A percentile compares a stretch with the other conserved stretches of the same genome.
Evolutionary conservation across 2,797 vertebrate genomes (phyloP).

Genomic region (Okamejei kenojei): DNA sequence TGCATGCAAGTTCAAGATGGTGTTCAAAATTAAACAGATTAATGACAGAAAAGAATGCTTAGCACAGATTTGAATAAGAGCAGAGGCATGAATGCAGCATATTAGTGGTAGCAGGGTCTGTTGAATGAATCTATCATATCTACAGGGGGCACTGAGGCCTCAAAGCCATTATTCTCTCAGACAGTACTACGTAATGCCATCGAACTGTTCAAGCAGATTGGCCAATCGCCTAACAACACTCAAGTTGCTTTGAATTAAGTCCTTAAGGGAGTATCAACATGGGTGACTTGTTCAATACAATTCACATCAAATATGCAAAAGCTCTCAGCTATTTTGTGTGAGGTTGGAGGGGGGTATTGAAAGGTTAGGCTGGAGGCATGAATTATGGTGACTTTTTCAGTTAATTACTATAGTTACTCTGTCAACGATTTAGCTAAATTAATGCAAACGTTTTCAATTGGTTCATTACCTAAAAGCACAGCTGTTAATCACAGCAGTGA

Average conservation of each 20-base stretch:
- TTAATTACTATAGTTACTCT: constrained; percentile 31
- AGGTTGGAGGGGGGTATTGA: not conserved
- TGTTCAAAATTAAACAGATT: not conserved
- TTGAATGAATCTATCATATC: not conserved
- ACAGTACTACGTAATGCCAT: not conserved
- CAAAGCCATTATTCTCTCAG: not conserved
- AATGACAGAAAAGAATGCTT: not conserved
- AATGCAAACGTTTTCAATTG: not conserved
- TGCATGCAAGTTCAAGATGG: not conserved
- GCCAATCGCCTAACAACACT: not conserved
- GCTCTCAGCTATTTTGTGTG: not conserved
- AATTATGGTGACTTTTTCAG: not conserved
- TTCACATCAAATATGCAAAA: not conserved
- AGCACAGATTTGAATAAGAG: too few relatives aligned
- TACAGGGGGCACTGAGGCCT: not conserved
- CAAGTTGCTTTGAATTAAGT: not conserved
- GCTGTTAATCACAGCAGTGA: constrained; percentile 9
- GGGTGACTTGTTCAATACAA: not conserved
- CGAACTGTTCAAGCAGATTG: not conserved
- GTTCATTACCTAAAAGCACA: not conserved
- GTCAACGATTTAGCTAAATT: not conserved
- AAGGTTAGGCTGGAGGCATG: not conserved
- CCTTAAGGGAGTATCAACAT: not conserved
- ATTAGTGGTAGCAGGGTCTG: not conserved
- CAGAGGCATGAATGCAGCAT: not conserved